Evolutionary conservation across 2,113 vertebrate species (phyloP).

Genomic region (Ictalurus punctatus): DNA sequence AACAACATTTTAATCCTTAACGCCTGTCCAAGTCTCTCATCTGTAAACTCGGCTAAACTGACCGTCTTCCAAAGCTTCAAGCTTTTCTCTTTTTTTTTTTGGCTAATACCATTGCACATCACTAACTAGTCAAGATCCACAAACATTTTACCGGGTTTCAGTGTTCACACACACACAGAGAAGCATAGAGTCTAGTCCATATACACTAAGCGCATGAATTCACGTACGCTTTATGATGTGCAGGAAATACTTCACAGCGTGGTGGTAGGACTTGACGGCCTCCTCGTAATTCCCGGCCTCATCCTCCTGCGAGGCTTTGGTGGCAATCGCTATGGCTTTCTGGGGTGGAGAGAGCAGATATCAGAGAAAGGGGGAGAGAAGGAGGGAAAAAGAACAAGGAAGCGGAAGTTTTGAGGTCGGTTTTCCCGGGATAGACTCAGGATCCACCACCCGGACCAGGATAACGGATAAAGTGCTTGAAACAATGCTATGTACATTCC

Average conservation of each 20-base stretch:
- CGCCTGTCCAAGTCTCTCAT: not conserved
- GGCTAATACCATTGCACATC: not conserved
- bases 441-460: too few species aligned
- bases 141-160: too few species aligned
- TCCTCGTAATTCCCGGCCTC: slow-evolving; percentile 90
- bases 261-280: slow-evolving; percentile 87
- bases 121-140: not conserved
- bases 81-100: too few species aligned
- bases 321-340: slow-evolving; percentile 94
- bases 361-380: too few species aligned
- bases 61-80: too few species aligned
- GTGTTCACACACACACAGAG: too few species aligned
- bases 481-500: too few species aligned
- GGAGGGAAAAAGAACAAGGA: not conserved
- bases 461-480: not conserved
- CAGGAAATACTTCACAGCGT: slow-evolving; percentile 92
- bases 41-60: not conserved
- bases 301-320: slow-evolving; percentile 90
- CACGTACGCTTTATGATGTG: slow-evolving; percentile 93
- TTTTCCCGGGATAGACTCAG: not conserved
- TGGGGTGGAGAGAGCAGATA: slow-evolving; percentile 59
- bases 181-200: not conserved
- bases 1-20: not conserved
- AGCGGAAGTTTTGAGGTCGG: too few species aligned
- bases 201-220: not conserved